Percentiles rank a stretch among this genome's conserved stretches.
phyloP scores from a whole-genome alignment of 2,888 invertebrate genomes.

The Chaitophorus viminalis region DNA sequence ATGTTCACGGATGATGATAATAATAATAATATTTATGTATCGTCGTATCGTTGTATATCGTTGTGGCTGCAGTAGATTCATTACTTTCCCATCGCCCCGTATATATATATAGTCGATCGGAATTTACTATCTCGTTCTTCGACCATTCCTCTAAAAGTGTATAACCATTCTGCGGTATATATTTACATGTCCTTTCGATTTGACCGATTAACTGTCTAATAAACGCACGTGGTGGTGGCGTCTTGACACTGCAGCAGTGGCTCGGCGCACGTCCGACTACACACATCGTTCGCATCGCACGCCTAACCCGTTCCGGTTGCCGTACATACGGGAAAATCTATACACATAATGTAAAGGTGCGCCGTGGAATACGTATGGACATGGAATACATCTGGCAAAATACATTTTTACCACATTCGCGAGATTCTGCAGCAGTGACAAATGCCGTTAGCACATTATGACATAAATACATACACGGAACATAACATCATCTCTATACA shows the following conservation, averaged over 20 bases:
- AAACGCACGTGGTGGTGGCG: not conserved
- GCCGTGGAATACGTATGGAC: too few species aligned
- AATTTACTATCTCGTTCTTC: not conserved
- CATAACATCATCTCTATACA: too few species aligned
- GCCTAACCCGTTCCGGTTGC: not conserved
- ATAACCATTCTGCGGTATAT: not conserved
- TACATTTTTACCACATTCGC: too few species aligned
- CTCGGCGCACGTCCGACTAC: not conserved
- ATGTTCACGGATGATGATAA: too few species aligned
- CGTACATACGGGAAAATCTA: not conserved
- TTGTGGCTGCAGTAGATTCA: not conserved
- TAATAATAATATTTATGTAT: too few species aligned
- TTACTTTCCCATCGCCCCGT: not conserved
- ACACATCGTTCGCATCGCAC: not conserved
- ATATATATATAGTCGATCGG: not conserved
- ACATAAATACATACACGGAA: too few species aligned
- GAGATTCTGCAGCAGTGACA: too few species aligned
- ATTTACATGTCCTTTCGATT: not conserved
- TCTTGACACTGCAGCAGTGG: not conserved
- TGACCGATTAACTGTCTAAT: conserved; percentile 16
- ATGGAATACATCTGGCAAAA: too few species aligned
- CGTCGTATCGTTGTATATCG: too few species aligned
- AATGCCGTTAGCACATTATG: too few species aligned
- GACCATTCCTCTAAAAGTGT: not conserved
- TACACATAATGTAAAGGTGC: too few species aligned